These are phyloP conservation scores for Pilophorus perplexus DNA, from an alignment of 2,888 invertebrate genomes.

Conservation along the genomic window DNA sequence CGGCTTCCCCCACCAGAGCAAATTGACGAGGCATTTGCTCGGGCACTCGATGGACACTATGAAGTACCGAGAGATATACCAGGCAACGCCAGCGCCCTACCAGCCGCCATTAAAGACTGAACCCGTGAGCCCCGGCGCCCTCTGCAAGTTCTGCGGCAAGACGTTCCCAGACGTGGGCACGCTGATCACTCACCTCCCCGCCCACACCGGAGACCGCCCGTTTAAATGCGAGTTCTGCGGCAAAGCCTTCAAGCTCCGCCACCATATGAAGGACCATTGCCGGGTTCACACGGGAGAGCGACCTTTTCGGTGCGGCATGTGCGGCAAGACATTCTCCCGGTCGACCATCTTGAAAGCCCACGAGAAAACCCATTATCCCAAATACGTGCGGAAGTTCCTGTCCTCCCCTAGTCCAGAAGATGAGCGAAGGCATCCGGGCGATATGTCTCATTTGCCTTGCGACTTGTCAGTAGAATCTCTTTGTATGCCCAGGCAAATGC, in stretches of 20 bases:
- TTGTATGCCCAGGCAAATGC: slow-evolving; percentile 47
- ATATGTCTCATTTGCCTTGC: slow-evolving; percentile 47
- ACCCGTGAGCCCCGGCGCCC: slow-evolving; percentile 61
- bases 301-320: slow-evolving; percentile 82
- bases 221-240: slow-evolving; percentile 93
- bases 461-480: slow-evolving; percentile 50
- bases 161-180: slow-evolving; percentile 87
- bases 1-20: slow-evolving; percentile 85
- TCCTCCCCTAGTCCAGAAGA: slow-evolving; percentile 66
- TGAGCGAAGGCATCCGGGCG: slow-evolving; percentile 59
- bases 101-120: slow-evolving; percentile 58
- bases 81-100: slow-evolving; percentile 56
- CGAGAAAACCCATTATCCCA: slow-evolving; percentile 89
- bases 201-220: slow-evolving; percentile 85
- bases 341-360: slow-evolving; percentile 89
- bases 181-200: slow-evolving; percentile 81
- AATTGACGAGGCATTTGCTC: slow-evolving; percentile 83
- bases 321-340: slow-evolving; percentile 87
- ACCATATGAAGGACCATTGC: slow-evolving; percentile 93
- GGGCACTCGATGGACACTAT: slow-evolving; percentile 79
- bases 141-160: slow-evolving; percentile 91
- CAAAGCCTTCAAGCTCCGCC: slow-evolving; percentile 86
- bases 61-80: slow-evolving; percentile 73
- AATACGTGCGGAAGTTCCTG: slow-evolving; percentile 84
- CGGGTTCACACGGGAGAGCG: slow-evolving; percentile 88